Conservation (phyloP, 2,113 vertebrate species). For the Grus americana region DNA sequence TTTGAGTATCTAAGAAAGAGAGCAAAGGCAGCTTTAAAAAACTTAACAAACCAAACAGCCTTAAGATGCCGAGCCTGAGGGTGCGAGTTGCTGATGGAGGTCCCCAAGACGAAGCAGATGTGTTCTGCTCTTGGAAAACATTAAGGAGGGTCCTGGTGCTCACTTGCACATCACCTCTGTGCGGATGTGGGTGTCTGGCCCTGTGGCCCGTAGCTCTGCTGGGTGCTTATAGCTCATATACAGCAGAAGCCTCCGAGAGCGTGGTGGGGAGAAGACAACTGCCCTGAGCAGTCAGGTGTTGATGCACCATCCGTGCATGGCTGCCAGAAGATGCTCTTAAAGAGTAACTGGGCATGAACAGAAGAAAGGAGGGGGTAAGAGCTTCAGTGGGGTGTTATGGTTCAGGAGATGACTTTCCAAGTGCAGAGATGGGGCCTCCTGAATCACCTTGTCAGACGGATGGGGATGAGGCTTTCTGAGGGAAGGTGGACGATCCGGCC, state of each 20-base stretch:
- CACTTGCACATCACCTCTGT: accelerated
- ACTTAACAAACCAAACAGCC: neutral
- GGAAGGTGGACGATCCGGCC: accelerated
- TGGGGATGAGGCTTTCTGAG: neutral
- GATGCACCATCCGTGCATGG: accelerated
- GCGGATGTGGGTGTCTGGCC: accelerated
- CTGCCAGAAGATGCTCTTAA: neutral
- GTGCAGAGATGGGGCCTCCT: accelerated
- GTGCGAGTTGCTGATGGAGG: neutral
- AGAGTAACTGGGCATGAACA: no score
- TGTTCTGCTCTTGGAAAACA: no score
- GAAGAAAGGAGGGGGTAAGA: neutral
- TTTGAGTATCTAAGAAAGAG: neutral
- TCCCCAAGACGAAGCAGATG: accelerated
- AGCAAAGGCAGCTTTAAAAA: neutral
- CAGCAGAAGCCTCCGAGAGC: accelerated
- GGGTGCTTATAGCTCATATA: accelerated
- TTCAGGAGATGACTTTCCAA: neutral
- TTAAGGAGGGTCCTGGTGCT: neutral
- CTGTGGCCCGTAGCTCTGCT: neutral
- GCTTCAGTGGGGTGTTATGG: neutral
- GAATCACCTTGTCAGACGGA: accelerated
- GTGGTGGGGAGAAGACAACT: neutral
- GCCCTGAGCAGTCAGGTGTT: accelerated
- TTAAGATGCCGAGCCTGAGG: neutral